Percentiles rank a stretch among this genome's conserved stretches.
phyloP scores from a whole-genome alignment of 2,888 invertebrate species.

The Phaedon cochleariae region DNA sequence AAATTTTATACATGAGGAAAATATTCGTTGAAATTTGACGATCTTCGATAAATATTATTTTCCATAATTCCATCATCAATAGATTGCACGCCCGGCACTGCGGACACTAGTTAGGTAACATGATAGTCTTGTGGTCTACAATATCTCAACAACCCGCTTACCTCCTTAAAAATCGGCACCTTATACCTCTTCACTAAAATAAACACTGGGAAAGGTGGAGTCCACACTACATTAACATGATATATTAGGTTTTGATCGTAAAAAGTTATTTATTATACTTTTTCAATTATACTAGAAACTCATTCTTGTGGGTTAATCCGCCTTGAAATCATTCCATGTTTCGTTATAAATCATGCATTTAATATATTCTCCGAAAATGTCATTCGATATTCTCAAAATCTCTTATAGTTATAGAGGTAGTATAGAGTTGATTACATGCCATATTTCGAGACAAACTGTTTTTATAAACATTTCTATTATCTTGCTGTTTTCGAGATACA shows the following conservation, averaged over 20 bases:
- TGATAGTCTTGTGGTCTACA: slow-evolving; percentile 11
- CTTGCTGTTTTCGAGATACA: too few relatives aligned
- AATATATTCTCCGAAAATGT: background rate
- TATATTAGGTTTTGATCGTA: slow-evolving; percentile 12
- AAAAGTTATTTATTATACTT: slow-evolving; percentile 11
- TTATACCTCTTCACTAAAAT: slow-evolving; percentile 5
- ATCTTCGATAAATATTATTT: too few relatives aligned
- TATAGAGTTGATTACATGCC: too few relatives aligned
- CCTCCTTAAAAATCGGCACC: slow-evolving; percentile 3
- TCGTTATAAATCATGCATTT: background rate
- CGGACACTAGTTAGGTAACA: background rate
- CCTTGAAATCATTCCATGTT: slow-evolving; percentile 6
- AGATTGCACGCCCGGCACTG: background rate
- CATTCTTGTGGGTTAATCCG: slow-evolving; percentile 2
- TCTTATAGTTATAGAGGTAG: too few relatives aligned
- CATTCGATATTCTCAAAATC: slow-evolving; percentile 1
- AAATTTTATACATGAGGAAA: too few relatives aligned
- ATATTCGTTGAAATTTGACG: too few relatives aligned
- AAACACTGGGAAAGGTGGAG: slow-evolving; percentile 2
- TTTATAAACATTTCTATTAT: too few relatives aligned
- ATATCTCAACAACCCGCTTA: background rate
- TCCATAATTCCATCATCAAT: too few relatives aligned
- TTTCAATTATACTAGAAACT: slow-evolving; percentile 8
- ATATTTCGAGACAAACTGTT: too few relatives aligned
- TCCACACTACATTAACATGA: slow-evolving; percentile 14